Conservation (phyloP, 2,888 invertebrate species). For the Protonemura montana region DNA sequence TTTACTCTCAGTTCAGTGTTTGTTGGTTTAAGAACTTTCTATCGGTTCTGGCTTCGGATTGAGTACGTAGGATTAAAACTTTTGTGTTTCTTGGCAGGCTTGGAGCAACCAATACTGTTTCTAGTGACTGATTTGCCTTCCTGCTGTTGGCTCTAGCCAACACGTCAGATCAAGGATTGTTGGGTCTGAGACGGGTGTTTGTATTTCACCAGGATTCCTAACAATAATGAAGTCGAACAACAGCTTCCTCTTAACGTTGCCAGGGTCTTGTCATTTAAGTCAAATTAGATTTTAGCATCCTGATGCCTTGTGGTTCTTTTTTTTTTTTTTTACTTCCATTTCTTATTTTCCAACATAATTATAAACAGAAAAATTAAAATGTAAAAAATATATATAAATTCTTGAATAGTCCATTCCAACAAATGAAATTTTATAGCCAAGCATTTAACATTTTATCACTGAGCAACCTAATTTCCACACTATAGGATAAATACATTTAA, state of each 20-base stretch:
- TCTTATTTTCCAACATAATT: not conserved
- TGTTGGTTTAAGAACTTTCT: not conserved
- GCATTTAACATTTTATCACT: not conserved
- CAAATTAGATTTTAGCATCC: not conserved
- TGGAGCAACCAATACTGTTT: not conserved
- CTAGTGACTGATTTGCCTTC: not conserved
- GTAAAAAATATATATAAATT: not conserved
- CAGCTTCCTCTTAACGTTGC: not conserved
- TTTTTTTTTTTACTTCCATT: not conserved
- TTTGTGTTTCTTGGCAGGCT: constrained; percentile 15
- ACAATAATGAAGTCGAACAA: not conserved
- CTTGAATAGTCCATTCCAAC: not conserved
- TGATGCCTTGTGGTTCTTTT: not conserved
- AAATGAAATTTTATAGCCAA: not conserved
- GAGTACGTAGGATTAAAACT: not conserved
- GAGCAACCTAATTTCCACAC: not conserved
- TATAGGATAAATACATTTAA: not conserved
- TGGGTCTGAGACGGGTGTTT: not conserved
- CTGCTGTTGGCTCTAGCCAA: not conserved
- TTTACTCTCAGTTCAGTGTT: not conserved
- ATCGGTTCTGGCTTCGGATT: not conserved
- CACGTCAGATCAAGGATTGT: not conserved
- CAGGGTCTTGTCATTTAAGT: not conserved
- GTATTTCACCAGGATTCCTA: not conserved
- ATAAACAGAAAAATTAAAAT: not conserved